Base-by-base conservation (phyloP, 1,140 invertebrate species). In the Littorina saxatilis region DNA sequence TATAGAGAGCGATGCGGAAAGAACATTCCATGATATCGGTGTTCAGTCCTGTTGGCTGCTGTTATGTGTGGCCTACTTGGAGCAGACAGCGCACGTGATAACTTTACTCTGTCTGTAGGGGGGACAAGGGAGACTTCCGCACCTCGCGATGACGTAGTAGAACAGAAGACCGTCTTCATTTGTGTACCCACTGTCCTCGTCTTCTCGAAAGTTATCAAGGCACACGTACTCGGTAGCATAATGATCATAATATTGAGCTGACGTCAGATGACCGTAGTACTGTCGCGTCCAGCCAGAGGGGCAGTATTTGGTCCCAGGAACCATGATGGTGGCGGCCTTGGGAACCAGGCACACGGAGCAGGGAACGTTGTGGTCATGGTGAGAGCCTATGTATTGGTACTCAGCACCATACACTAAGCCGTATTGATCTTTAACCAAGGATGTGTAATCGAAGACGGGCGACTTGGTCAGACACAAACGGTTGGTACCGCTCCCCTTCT, bases 1-100 rank as follows among this genome's bases (percentile, higher is more conserved):
- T 0, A 15, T 20, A 52, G 47, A 0, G 13, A 52, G 13, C 1
- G 47, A 0, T 15, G 47, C 0, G 23, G 23, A 11, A 20, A 52
- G 23, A 20, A 20, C 47, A 1, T 11, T 52, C 0, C 0, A 52
- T 15, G 47, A 52, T 0, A 1, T 52, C 13, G 23, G 23, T 52
- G 47, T 20, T n/a, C n/a, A n/a, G n/a, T n/a, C n/a, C n/a, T n/a
- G n/a, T 11, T 52, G 47, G 13, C 0, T 0, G 23, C 13, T 11
- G 13, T 11, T 20, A 52, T 52, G 47, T 1, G 1, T 52, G 23
- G 13, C 0, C 32, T 82, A 84, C 50, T 85, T 86, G 5, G 85
- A 80, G 52, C 88, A 89, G 3, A 89, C 87, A 37, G 81, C 86
- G 79, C 88, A 89, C 7, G 85, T 83, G 0, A 88, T 17, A 50